Evolutionary conservation across 2,888 invertebrate species (phyloP).

Genomic region (Patella caerulea): DNA sequence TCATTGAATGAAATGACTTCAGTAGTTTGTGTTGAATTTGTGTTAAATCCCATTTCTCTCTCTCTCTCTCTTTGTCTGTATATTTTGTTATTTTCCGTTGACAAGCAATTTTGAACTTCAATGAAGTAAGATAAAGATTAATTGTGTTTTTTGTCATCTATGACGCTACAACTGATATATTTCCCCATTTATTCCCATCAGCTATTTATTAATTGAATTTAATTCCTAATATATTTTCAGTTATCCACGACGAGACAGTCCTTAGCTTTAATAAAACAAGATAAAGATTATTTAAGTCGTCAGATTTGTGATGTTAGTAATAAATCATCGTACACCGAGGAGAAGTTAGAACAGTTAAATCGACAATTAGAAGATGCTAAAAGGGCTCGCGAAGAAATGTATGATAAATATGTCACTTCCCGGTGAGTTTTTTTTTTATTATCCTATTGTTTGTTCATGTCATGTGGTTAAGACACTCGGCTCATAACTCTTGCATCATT

Average conservation of each 20-base stretch:
- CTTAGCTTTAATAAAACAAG: constrained; percentile 65
- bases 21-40: no score
- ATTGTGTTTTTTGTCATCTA: constrained; percentile 2
- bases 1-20: no score
- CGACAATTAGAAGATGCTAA: constrained; percentile 68
- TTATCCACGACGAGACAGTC: constrained; percentile 61
- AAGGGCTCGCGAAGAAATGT: constrained; percentile 68
- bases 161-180: neutral
- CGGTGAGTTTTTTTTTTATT: constrained; percentile 48
- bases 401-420: constrained; percentile 71
- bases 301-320: constrained; percentile 63
- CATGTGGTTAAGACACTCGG: no score
- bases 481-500: no score
- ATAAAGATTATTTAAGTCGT: constrained; percentile 69
- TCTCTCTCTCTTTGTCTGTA: no score
- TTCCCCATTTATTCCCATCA: no score
- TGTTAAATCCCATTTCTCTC: no score
- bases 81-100: no score
- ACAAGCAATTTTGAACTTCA: no score
- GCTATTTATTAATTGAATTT: neutral
- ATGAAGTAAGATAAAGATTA: neutral
- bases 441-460: no score
- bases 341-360: constrained; percentile 58
- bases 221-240: constrained; percentile 39
- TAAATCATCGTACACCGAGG: constrained; percentile 61